These are phyloP conservation scores for Chascanopsetta lugubris DNA, from an alignment of 2,113 vertebrate species.

Conservation along the genomic window DNA sequence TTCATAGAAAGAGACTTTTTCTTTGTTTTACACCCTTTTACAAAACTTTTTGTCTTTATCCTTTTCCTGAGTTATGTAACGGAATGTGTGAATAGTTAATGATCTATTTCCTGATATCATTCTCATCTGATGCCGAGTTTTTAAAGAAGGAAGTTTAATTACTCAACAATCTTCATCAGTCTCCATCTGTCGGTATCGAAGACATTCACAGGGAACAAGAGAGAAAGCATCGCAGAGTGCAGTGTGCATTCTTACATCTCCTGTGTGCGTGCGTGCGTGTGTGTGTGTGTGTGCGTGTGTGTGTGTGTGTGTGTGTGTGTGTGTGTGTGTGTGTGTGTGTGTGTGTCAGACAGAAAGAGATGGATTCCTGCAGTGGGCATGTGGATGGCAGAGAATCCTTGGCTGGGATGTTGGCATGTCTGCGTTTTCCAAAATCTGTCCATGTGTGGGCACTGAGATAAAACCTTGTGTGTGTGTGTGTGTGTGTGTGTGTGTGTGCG, in stretches of 20 bases:
- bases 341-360: constrained; percentile 3
- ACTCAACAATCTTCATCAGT: no score
- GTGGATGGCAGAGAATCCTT: constrained; percentile 68
- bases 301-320: constrained; percentile 22
- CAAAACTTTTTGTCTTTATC: no score
- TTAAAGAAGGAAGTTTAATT: no score
- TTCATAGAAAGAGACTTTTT: no score
- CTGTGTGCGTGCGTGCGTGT: constrained; percentile 25
- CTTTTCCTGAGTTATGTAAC: no score
- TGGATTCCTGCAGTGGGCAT: constrained; percentile 69
- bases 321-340: constrained; percentile 24
- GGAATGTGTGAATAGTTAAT: no score
- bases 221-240: background rate
- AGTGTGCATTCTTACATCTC: background rate
- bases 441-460: constrained; percentile 77
- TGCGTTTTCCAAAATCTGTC: constrained; percentile 68
- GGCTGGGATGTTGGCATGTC: constrained; percentile 65
- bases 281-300: constrained; percentile 15
- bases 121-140: no score
- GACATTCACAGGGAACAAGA: no score
- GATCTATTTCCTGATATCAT: no score
- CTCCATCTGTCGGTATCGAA: no score
- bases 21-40: no score
- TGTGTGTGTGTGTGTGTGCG: constrained; percentile 18
- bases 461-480: constrained; percentile 54